These are phyloP conservation scores for Drosophila miranda DNA, from an alignment of 1,140 invertebrate genomes.

Conservation along the genomic window DNA sequence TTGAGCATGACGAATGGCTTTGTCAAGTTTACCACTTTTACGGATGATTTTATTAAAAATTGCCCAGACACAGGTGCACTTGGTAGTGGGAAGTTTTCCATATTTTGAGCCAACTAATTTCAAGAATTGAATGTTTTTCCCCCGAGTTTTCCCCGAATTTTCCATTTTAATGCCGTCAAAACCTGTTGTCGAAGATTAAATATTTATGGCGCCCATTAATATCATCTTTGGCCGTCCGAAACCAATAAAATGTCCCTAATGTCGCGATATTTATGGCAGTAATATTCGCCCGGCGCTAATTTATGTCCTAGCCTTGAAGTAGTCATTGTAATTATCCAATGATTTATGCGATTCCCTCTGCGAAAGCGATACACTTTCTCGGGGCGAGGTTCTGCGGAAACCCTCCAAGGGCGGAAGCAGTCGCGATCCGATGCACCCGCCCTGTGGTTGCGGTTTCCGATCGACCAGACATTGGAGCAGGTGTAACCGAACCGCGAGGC, in stretches of 20 bases:
- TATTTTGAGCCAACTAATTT: constrained; percentile 37
- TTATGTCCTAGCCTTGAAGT: constrained; percentile 46
- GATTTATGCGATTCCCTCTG: constrained; percentile 23
- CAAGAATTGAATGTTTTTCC: constrained; percentile 10
- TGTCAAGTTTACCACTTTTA: constrained; percentile 49
- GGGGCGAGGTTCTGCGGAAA: constrained; percentile 31
- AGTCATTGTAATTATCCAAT: constrained; percentile 36
- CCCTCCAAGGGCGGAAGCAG: constrained; percentile 52
- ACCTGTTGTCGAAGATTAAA: constrained; percentile 59
- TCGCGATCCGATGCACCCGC: constrained; percentile 33
- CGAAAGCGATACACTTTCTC: not conserved
- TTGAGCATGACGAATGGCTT: constrained; percentile 73
- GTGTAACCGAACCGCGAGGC: constrained; percentile 44
- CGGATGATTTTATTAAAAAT: constrained; percentile 54
- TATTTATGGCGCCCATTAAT: constrained; percentile 38
- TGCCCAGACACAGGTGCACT: constrained; percentile 48
- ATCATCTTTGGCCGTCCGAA: constrained; percentile 44
- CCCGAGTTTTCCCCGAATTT: not conserved
- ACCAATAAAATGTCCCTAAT: constrained; percentile 65
- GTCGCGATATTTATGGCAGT: constrained; percentile 55
- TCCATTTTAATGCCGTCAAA: constrained; percentile 7
- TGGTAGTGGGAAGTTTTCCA: constrained; percentile 33
- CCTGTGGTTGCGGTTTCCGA: constrained; percentile 46
- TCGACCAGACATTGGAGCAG: constrained; percentile 55
- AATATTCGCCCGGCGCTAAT: constrained; percentile 23